Evolutionary conservation across 2,797 vertebrate species (phyloP), one percentile per base, ranked within the genome.

Genomic region (Brotula barbata): DNA sequence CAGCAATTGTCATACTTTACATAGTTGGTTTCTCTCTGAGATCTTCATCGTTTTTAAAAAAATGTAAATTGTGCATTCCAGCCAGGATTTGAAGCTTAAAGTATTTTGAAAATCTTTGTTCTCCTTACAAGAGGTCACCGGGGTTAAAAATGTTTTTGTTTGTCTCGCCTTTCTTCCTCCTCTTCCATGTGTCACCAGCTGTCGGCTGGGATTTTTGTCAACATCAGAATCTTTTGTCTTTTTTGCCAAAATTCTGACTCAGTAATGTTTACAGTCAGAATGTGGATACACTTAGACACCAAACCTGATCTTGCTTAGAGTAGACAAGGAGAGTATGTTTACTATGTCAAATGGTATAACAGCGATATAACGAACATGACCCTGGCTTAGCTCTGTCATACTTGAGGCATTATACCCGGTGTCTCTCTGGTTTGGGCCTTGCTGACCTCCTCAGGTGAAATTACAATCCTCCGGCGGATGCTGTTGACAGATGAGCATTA

Each of bases 351-450:
- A n/a, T n/a, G n/a, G n/a, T n/a, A n/a, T n/a, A n/a, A n/a, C n/a
- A n/a, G n/a, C n/a, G n/a, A n/a, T n/a, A n/a, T n/a, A n/a, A n/a
- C n/a, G n/a, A n/a, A n/a, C n/a, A n/a, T n/a, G n/a, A n/a, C n/a
- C n/a, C n/a, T n/a, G n/a, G n/a, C n/a, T n/a, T n/a, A n/a, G n/a
- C n/a, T n/a, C n/a, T n/a, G n/a, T n/a, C n/a, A n/a, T n/a, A 58
- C 58, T 33, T 71, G 45, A 73, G 63, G 16, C 50, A 57, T 58
- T 58, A 72, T 31, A 48, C 16, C 46, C 9, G 8, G 41, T 50
- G 55, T 23, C 25, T 46, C 49, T 75, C 49, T 65, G 65, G 52
- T 71, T 51, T 71, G 65, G 37, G 41, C 22, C 19, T 73, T 39
- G 45, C 40, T 55, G 44, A 66, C 62, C 51, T 40, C 11, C 15